phyloP scores from a whole-genome alignment of 2,113 vertebrate genomes.

The Marmota flaviventris region DNA sequence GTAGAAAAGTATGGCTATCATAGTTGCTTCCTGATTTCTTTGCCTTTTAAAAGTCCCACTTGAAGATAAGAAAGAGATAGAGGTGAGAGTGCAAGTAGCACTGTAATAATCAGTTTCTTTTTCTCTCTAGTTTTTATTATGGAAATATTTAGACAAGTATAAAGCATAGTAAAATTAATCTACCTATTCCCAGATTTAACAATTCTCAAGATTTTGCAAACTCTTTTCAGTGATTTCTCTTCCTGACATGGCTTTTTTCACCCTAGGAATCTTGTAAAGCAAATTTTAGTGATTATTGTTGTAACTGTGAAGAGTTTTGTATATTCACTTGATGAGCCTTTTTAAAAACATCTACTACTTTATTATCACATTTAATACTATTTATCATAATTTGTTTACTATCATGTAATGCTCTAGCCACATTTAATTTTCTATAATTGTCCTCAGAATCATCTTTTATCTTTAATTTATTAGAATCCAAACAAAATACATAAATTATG shows the following conservation, averaged over 20 bases:
- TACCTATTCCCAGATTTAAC: neutral
- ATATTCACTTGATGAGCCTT: slow-evolving; percentile 1
- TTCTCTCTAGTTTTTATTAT: slow-evolving; percentile 7
- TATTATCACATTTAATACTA: slow-evolving; percentile 34
- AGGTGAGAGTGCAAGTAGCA: neutral
- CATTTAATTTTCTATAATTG: neutral
- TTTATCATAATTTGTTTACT: neutral
- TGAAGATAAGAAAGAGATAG: slow-evolving; percentile 24
- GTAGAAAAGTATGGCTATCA: neutral
- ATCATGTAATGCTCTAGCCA: neutral
- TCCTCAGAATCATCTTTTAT: slow-evolving; percentile 38
- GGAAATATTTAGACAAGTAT: neutral
- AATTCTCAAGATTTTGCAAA: slow-evolving; percentile 27
- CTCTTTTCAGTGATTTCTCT: slow-evolving; percentile 23
- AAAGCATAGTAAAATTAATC: neutral
- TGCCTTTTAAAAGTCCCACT: neutral
- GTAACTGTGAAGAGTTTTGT: slow-evolving; percentile 31
- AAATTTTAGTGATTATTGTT: slow-evolving; percentile 10
- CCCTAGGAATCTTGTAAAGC: neutral
- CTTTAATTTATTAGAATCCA: slow-evolving; percentile 16
- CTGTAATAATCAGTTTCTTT: neutral
- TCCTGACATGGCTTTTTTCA: neutral
- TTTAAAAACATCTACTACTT: neutral
- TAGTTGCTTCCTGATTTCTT: neutral
- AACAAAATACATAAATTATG: neutral